Base-by-base conservation (phyloP, 2,113 vertebrate genomes). In the Callorhinus ursinus region DNA sequence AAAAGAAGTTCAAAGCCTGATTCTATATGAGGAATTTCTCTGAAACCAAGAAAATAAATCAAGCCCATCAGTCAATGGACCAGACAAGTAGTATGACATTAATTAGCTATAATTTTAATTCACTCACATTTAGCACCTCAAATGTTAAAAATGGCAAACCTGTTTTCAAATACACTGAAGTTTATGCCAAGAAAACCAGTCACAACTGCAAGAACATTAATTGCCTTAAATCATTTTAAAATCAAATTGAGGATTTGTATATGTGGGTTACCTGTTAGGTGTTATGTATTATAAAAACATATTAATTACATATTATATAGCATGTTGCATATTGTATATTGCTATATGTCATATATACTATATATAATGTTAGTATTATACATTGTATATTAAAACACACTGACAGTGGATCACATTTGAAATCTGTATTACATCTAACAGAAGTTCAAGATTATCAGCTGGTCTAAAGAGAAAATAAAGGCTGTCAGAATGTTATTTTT, bases 401-500 rank as follows among this genome's bases (percentile, higher is more conserved):
- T 72, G 42, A 77, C 46, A 79, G 53, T 83, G 31, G 13, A 55
- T 88, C 19, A 53, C 31, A 49, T 46, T 82, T 74, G 39, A 93
- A 90, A 97, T 87, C 42, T 69, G 18, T 77, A 79, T 49, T 36
- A 82, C 51, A 67, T 88, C n/a, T 79, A 84, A 96, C 10, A 14
- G 51, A 88, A 88, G 63, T 77, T 49, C 53, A 81, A 93, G 82
- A 67, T 77, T 88, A 16, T 95, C 76, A 59, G 57, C n/a, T 72
- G 26, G 55, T 84, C n/a, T 85, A n/a, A 80, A 63, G 36, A 95
- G 53, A 42, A 92, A 74, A 82, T 8, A 88, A 65, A 90, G 22
- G 69, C 61, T 79, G 11, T 79, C 53, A 88, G 59, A 88, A 90
- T 36, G 77, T 80, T 82, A 93, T 94, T 69, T 93, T 96, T 95